A percentile compares a stretch with the other conserved stretches of the same genome.
Evolutionary conservation across 2,888 invertebrate genomes (phyloP).

Genomic region (Melieria picta): DNA sequence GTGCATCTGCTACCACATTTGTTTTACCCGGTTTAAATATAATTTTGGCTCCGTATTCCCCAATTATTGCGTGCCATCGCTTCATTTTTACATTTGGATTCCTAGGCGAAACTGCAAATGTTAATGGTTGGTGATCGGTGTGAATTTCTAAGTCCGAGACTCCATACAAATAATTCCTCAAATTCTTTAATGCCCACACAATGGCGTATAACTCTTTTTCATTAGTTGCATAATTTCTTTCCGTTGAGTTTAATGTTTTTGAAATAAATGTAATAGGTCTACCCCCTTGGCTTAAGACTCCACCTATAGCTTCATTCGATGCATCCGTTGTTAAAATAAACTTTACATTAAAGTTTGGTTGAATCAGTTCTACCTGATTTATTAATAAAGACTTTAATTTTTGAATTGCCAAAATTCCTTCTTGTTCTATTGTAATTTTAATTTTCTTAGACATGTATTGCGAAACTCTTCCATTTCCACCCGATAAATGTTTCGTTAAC

Average conservation of each 20-base stretch:
- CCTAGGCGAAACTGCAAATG: slow-evolving; percentile 17
- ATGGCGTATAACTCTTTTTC: slow-evolving; percentile 54
- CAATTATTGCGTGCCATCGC: no score
- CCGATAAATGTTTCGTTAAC: slow-evolving; percentile 35
- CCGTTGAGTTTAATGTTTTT: slow-evolving; percentile 47
- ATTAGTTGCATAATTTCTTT: slow-evolving; percentile 51
- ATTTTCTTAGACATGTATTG: slow-evolving; percentile 36
- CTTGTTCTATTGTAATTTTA: slow-evolving; percentile 29
- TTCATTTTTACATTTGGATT: slow-evolving; percentile 54
- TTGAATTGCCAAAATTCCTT: slow-evolving; percentile 24
- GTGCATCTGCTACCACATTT: slow-evolving; percentile 4
- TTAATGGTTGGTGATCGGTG: no score
- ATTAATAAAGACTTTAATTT: slow-evolving; percentile 17
- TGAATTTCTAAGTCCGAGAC: slow-evolving; percentile 40
- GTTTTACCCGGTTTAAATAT: slow-evolving; percentile 17
- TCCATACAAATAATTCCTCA: slow-evolving; percentile 58
- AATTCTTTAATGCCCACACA: slow-evolving; percentile 50
- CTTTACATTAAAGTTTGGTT: slow-evolving; percentile 45
- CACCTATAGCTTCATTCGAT: slow-evolving; percentile 49
- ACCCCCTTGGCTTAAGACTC: slow-evolving; percentile 49
- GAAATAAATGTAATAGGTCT: slow-evolving; percentile 52
- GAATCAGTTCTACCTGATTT: slow-evolving; percentile 13
- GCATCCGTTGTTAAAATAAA: slow-evolving; percentile 51
- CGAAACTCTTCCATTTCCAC: slow-evolving; percentile 36
- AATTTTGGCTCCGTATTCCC: no score